Evolutionary conservation across 2,113 vertebrate genomes (phyloP).

Genomic region (Ammodytes dubius): DNA sequence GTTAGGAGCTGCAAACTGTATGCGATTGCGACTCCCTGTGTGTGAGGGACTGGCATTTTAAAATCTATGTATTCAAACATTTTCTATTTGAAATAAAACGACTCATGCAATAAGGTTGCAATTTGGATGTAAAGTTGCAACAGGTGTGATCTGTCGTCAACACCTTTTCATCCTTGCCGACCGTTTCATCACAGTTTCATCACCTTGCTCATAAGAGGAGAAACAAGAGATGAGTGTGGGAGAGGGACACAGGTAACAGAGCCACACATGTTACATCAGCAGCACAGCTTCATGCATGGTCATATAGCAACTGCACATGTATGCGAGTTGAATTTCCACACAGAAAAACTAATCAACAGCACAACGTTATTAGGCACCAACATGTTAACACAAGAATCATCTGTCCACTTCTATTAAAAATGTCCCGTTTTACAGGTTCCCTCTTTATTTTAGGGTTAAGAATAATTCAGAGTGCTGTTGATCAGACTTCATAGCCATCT

Average conservation of each 20-base stretch:
- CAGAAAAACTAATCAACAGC: not conserved
- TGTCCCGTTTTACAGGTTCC: not conserved
- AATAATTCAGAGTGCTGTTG: not conserved
- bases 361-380: not conserved
- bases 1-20: not conserved
- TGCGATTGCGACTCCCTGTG: no score
- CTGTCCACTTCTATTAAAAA: not conserved
- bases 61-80: no score
- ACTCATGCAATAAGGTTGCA: not conserved
- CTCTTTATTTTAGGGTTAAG: not conserved
- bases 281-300: not conserved
- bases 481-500: no score
- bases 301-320: not conserved
- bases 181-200: conserved; percentile 66
- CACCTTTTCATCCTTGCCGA: conserved; percentile 30
- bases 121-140: conserved; percentile 38
- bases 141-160: conserved; percentile 38
- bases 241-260: conserved; percentile 19
- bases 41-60: not conserved
- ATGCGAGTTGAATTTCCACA: not conserved
- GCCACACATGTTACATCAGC: conserved; percentile 65
- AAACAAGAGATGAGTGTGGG: not conserved
- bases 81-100: not conserved
- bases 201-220: conserved; percentile 24
- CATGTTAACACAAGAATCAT: not conserved